Base-by-base conservation (phyloP, 2,113 vertebrate genomes). In the Paraplagusia blochii region DNA sequence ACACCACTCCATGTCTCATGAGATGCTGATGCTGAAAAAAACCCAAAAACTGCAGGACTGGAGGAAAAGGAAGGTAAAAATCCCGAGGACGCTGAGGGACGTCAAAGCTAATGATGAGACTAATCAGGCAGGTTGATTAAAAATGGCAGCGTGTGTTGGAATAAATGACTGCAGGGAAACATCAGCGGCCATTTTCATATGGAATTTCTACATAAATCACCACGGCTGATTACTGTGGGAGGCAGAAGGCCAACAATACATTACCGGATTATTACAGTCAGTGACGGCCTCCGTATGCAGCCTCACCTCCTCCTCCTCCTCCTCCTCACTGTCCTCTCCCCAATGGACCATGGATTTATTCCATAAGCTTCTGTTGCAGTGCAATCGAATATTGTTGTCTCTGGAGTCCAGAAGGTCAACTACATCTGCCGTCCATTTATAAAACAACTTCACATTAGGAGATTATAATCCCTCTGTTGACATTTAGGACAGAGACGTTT, bases 181-280 rank as follows among this genome's bases (percentile, higher is more conserved):
- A 74, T 63, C 53, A 15, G 47, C 16, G 44, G 64, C 46, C 75
- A 29, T 64, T 72, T 58, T 69, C 69, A 72, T 76, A 79, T 73
- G 49, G 49, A 39, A 45, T n/a, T 49, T 52, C 35, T 53, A 70
- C 75, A 83, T 74, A 77, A 83, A 85, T 82, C 79, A 63, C 40
- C 54, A 68, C 3, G 60, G 55, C 66, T 82, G 81, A 80, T 76
- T 70, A 74, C 50, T 67, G 65, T 29, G 18, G 70, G 66, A 75
- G 78, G 80, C 79, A 57, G 44, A 13, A 54, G 1, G 67, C 79
- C 85, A 82, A 42, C 56, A 53, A 55, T 63, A 74, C 81, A 85
- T 81, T 84, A 81, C 79, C 59, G 77, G 83, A 84, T 87, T 84
- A 76, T 71, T 77, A 73, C 53, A 52, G 52, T 46, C 56, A 40